A percentile compares a stretch with the other conserved stretches of the same genome.
These are phyloP conservation scores for Paracyclopina nana DNA, from an alignment of 1,140 invertebrate species.

Conservation along the genomic window DNA sequence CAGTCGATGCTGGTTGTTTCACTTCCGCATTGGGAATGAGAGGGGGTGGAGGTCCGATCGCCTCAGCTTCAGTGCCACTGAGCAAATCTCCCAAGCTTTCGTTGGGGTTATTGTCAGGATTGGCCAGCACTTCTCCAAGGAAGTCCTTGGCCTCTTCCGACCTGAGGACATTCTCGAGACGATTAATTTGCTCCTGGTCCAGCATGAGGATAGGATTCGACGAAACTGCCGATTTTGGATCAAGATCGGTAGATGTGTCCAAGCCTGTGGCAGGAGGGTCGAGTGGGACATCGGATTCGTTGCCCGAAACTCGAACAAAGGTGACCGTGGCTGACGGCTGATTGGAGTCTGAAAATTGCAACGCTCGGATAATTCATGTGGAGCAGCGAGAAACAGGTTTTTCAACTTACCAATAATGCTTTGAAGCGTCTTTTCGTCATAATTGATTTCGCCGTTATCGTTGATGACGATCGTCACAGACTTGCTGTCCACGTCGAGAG, in stretches of 20 bases:
- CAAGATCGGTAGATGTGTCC: neutral
- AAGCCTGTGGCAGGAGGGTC: neutral
- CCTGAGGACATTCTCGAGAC: slow-evolving; percentile 11
- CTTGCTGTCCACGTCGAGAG: slow-evolving; percentile 3
- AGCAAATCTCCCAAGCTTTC: no score
- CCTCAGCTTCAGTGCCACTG: neutral
- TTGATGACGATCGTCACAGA: slow-evolving; percentile 10
- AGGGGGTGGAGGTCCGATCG: no score
- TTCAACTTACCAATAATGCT: slow-evolving; percentile 1
- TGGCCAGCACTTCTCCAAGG: slow-evolving; percentile 5
- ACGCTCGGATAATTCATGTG: neutral
- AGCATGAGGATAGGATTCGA: slow-evolving; percentile 1
- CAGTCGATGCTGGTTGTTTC: neutral
- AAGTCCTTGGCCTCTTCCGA: slow-evolving; percentile 16
- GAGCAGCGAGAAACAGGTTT: neutral
- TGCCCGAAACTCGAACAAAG: slow-evolving; percentile 9
- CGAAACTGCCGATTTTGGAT: neutral
- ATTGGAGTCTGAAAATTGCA: slow-evolving; percentile 7
- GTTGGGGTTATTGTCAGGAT: neutral
- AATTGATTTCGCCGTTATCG: slow-evolving; percentile 1
- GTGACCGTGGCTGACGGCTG: slow-evolving; percentile 5
- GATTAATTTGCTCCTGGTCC: slow-evolving; percentile 14
- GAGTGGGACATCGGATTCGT: neutral
- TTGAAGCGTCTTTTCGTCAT: slow-evolving; percentile 4
- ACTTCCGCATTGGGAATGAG: no score